Evolutionary conservation across 2,113 vertebrate species (phyloP), one percentile per base, ranked within the genome.

Genomic region (Cnemophilus loriae): DNA sequence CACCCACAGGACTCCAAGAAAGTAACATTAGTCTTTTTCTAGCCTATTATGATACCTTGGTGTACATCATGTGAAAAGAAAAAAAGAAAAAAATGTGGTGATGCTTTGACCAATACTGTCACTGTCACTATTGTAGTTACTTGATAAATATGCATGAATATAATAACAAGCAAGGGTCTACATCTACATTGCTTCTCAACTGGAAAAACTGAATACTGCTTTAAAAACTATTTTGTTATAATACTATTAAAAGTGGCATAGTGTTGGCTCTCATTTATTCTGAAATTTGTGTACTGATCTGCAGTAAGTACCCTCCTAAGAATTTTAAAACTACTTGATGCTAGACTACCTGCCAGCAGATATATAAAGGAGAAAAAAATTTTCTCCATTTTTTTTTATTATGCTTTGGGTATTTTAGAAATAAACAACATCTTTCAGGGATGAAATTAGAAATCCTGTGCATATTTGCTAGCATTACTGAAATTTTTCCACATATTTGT

Each of bases 201-300:
- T 87, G 69, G 50, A 88, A 69, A 81, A 77, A 35, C 37, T 95
- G 26, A 77, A 75, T 71, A 81, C 12, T 81, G 76, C 55, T 93
- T 95, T 87, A 33, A 84, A 68, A 22, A 84, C 14, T 81, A 87
- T 84, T 92, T 95, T 96, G 91, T 86, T 92, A 78, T 9, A 75
- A 56, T 90, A 47, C 37, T 74, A 84, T 93, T 95, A 95, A 93
- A 96, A 24, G 60, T 93, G 76, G 79, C 9, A 28, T 79, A 85
- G 6, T 93, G 67, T 57, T 92, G 17, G 21, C 87, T 93, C 60
- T 90, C 26, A 39, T 64, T 84, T 87, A 55, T 74, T 90, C 59
- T 84, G 83, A 23, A 77, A 77, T 56, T 89, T 84, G 42, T 84
- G 24, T 64, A 69, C 42, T 89, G n/a, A 73, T 91, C 55, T 53